Percentiles rank a stretch among this genome's conserved stretches.
Evolutionary conservation across 2,797 vertebrate genomes (phyloP).

Genomic region (Chelmon rostratus): DNA sequence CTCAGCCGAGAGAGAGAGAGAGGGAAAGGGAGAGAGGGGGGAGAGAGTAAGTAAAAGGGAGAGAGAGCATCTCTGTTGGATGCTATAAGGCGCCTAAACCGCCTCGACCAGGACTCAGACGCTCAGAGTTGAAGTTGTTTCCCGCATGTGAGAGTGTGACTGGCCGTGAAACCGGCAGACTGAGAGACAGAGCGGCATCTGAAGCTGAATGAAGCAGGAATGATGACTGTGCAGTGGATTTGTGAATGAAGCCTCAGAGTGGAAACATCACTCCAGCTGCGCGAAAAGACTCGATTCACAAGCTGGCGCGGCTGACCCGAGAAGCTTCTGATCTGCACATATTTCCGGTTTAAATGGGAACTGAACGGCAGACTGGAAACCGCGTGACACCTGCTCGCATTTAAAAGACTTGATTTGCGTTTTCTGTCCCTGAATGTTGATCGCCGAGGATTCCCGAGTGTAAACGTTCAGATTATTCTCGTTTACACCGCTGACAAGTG

Average conservation of each 20-base stretch:
- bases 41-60: background rate
- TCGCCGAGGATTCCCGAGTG: background rate
- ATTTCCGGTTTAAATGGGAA: background rate
- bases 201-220: background rate
- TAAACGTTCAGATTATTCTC: background rate
- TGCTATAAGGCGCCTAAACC: conserved; percentile 57
- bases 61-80: background rate
- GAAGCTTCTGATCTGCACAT: background rate
- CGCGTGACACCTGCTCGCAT: background rate
- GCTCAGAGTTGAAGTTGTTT: conserved; percentile 11
- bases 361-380: background rate
- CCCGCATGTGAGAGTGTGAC: conserved; percentile 15
- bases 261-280: background rate
- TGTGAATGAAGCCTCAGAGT: conserved; percentile 44
- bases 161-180: background rate
- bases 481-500: background rate
- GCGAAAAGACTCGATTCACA: background rate
- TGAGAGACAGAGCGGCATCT: background rate
- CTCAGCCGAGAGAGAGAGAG: background rate
- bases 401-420: background rate
- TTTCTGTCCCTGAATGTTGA: background rate
- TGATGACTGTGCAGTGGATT: conserved; percentile 16
- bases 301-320: background rate
- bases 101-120: background rate
- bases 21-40: background rate